Percentiles rank a stretch among this genome's conserved stretches.
These are phyloP conservation scores for Euzophera pinguis DNA, from an alignment of 2,888 invertebrate genomes.

Conservation along the genomic window DNA sequence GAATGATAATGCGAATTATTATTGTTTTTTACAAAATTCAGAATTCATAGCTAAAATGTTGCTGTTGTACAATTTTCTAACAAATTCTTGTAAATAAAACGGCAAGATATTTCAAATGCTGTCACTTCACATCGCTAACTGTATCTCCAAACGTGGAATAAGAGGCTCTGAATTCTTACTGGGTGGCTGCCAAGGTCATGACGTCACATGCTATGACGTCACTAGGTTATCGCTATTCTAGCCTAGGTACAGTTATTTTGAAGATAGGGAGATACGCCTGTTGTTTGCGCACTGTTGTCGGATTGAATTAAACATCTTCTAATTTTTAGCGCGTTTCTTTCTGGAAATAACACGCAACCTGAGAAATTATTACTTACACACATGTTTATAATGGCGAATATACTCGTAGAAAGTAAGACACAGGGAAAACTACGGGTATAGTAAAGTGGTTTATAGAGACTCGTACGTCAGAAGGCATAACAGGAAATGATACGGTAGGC, in stretches of 20 bases:
- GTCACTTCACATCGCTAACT: conserved; percentile 1
- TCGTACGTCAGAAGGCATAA: too few species aligned
- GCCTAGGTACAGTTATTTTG: conserved; percentile 20
- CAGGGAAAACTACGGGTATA: too few species aligned
- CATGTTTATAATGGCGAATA: too few species aligned
- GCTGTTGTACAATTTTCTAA: neutral
- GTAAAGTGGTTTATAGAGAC: too few species aligned
- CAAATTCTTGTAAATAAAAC: neutral
- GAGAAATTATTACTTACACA: too few species aligned
- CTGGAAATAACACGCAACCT: too few species aligned
- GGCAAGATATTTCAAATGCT: neutral
- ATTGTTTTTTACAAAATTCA: too few species aligned
- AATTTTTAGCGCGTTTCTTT: too few species aligned
- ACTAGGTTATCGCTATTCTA: conserved; percentile 17
- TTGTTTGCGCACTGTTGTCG: neutral
- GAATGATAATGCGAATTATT: too few species aligned
- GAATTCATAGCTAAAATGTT: too few species aligned
- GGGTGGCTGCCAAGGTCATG: conserved; percentile 37
- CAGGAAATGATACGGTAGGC: too few species aligned
- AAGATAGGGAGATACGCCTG: conserved; percentile 7
- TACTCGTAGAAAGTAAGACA: too few species aligned
- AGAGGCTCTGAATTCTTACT: conserved; percentile 11
- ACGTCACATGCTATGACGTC: conserved; percentile 37
- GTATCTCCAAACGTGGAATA: neutral
- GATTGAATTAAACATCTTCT: neutral